phyloP scores from a whole-genome alignment of 1,140 invertebrate species.

The Pseudomyrmex sp. region DNA sequence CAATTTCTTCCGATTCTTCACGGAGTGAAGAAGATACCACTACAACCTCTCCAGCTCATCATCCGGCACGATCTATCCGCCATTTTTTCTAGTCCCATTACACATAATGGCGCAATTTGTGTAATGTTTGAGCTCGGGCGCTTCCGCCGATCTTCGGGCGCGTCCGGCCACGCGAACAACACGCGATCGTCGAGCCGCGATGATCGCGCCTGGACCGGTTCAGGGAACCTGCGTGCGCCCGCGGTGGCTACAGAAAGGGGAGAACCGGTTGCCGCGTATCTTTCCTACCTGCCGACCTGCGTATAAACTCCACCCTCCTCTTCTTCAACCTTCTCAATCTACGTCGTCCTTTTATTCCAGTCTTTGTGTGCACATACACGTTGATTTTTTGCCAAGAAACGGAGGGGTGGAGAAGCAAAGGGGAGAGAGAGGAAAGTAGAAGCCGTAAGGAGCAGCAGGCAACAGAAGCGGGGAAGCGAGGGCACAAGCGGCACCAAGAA shows the following conservation, averaged over 20 bases:
- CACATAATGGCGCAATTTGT: conserved; percentile 81
- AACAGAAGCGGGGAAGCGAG: conserved; percentile 51
- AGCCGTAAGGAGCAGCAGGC: conserved; percentile 34
- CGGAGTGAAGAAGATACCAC: neutral
- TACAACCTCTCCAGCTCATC: conserved; percentile 29
- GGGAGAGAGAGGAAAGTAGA: conserved; percentile 35
- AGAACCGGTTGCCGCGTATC: conserved; percentile 59
- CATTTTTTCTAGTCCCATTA: conserved; percentile 77
- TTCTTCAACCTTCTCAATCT: conserved; percentile 28
- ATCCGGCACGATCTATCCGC: conserved; percentile 56
- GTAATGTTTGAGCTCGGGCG: conserved; percentile 77
- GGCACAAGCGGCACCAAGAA: conserved; percentile 58
- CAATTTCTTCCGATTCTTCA: conserved; percentile 1
- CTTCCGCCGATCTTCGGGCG: conserved; percentile 74
- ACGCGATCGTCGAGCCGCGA: conserved; percentile 79
- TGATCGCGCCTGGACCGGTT: conserved; percentile 68
- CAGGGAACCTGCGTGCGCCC: conserved; percentile 56
- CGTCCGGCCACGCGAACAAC: conserved; percentile 83
- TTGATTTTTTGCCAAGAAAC: conserved; percentile 64
- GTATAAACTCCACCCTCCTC: conserved; percentile 20
- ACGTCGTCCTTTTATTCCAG: conserved; percentile 46
- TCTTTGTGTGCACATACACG: conserved; percentile 54
- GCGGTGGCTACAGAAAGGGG: conserved; percentile 56
- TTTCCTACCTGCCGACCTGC: conserved; percentile 51
- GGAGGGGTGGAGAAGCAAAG: neutral